phyloP scores from a whole-genome alignment of 1,140 invertebrate species.

The Nephotettix cincticeps region DNA sequence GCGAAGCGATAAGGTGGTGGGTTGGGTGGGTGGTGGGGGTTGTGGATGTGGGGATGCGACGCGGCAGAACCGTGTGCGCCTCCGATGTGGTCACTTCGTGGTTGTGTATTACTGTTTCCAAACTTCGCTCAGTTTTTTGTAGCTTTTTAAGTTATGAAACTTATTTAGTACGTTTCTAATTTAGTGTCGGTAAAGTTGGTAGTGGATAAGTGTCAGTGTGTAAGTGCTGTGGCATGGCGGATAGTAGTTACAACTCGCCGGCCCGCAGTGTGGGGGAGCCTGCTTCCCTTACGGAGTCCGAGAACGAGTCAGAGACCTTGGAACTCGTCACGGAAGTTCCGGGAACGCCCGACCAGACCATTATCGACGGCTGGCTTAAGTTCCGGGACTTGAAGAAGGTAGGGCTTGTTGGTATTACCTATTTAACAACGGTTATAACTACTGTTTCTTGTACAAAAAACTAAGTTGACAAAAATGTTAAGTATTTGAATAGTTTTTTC shows the following conservation, averaged over 20 bases:
- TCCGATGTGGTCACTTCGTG: neutral
- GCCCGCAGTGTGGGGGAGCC: slow-evolving; percentile 34
- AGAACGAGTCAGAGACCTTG: slow-evolving; percentile 43
- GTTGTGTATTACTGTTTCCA: too few species aligned
- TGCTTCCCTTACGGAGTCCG: slow-evolving; percentile 33
- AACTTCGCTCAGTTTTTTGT: too few species aligned
- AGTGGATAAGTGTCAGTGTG: neutral
- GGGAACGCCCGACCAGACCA: slow-evolving; percentile 56
- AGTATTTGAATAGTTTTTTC: too few species aligned
- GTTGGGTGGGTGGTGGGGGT: neutral
- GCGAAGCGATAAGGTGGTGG: neutral
- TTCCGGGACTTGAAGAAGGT: slow-evolving; percentile 64
- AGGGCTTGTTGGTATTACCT: slow-evolving; percentile 44
- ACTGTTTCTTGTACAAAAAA: too few species aligned
- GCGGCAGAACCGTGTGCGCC: neutral
- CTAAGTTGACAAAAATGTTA: too few species aligned
- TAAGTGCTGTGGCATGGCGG: slow-evolving; percentile 16
- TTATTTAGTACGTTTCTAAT: too few species aligned
- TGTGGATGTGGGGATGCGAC: neutral
- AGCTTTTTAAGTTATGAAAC: too few species aligned
- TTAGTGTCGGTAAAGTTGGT: too few species aligned
- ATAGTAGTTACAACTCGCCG: slow-evolving; percentile 36
- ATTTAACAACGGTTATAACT: too few species aligned
- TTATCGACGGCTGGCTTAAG: slow-evolving; percentile 62
- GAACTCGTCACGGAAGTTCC: slow-evolving; percentile 48